Conservation (phyloP, 2,888 invertebrate species). For the Caenorhabditis drosophilae region DNA sequence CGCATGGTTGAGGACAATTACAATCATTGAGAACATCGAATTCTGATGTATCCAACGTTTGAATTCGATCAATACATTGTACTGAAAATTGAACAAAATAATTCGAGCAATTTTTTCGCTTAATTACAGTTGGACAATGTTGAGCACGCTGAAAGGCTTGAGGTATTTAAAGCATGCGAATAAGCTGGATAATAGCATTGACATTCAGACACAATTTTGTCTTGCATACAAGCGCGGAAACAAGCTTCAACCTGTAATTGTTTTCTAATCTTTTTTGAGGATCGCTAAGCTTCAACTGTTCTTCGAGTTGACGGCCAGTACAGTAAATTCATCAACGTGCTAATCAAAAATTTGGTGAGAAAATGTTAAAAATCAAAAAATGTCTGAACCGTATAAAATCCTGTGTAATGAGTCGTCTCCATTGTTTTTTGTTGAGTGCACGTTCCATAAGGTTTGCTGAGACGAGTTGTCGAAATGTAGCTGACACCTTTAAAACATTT, state of each 20-base stretch:
- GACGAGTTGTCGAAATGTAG: conserved; percentile 65
- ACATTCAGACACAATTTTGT: conserved; percentile 63
- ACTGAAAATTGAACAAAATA: conserved; percentile 34
- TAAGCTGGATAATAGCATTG: conserved; percentile 68
- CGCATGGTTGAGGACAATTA: conserved; percentile 64
- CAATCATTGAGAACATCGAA: conserved; percentile 60
- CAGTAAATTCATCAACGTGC: no score
- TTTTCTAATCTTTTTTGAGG: background rate
- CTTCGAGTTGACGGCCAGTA: no score
- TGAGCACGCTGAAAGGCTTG: conserved; percentile 35
- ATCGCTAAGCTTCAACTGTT: background rate
- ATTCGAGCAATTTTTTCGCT: no score
- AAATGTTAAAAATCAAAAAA: no score
- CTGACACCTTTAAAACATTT: conserved; percentile 51
- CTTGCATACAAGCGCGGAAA: conserved; percentile 70
- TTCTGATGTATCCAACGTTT: conserved; percentile 36
- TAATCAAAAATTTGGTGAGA: no score
- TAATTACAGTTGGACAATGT: no score
- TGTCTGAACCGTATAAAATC: conserved; percentile 41
- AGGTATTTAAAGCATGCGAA: conserved; percentile 37
- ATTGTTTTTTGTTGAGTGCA: conserved; percentile 60
- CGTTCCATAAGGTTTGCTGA: conserved; percentile 69
- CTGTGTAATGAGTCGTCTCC: conserved; percentile 41
- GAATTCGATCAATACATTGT: conserved; percentile 52
- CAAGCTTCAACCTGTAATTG: conserved; percentile 67